Conservation (phyloP, 2,113 vertebrate genomes). For the Gopherus evgoodei region DNA sequence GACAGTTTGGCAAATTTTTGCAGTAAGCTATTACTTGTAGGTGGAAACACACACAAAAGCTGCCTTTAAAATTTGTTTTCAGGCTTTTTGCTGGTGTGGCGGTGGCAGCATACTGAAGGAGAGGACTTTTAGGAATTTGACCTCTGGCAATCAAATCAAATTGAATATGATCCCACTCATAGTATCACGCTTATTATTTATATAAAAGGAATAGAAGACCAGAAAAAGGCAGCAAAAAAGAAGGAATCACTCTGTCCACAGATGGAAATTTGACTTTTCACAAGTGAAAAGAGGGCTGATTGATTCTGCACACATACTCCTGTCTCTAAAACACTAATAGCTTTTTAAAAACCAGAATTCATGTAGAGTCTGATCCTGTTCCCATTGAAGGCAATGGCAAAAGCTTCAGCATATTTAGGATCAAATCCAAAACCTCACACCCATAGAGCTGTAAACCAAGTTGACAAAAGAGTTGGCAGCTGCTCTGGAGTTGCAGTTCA, state of each 20-base stretch:
- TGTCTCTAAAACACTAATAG: background rate
- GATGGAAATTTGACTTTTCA: background rate
- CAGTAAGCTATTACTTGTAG: background rate
- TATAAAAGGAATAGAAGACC: background rate
- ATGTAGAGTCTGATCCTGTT: background rate
- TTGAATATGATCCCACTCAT: background rate
- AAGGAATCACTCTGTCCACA: background rate
- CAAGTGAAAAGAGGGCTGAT: background rate
- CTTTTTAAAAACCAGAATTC: background rate
- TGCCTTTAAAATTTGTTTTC: background rate
- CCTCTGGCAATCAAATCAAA: background rate
- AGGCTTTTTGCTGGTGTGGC: background rate
- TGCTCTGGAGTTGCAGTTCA: background rate
- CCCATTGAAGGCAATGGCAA: background rate
- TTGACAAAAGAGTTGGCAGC: background rate
- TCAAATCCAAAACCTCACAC: background rate
- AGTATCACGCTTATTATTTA: background rate
- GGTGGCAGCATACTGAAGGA: background rate
- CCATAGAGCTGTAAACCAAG: background rate
- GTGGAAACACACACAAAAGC: background rate
- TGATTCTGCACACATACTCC: background rate
- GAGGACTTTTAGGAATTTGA: background rate
- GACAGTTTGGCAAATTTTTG: fast-evolving
- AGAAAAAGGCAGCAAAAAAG: background rate
- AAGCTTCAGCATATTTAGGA: background rate